Base-by-base conservation (phyloP, 2,888 invertebrate genomes). In the Octonoba sinensis region DNA sequence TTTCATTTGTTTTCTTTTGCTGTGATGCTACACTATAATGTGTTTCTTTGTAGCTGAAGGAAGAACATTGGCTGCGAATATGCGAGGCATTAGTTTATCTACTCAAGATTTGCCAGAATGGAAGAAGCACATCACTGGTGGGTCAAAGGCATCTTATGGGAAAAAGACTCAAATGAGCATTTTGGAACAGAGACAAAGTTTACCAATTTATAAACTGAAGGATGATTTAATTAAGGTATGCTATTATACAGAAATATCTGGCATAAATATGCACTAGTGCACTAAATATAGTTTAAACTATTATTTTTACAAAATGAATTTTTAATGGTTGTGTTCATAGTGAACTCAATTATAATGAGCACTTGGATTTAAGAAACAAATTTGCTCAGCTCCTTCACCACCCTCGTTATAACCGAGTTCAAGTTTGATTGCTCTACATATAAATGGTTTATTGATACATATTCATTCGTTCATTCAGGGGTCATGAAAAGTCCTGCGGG, bases 101-200 rank as follows among this genome's bases (percentile, higher is more conserved):
- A 92, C 93, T 0, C 95, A 95, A 88, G 99, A 99, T 87, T 90
- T 99, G 84, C 99, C 99, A 0, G 99, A 99, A 88, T 99, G 99
- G 99, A 98, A 99, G 89, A 97, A 97, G 87, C 97, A 98, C 87
- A 96, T 99, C 0, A 97, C 97, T 78, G 98, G 97, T 1, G 98
- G 97, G 0, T 96, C 97, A 88, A 98, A 98, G 88, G 97, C 97
- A 0, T 97, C 98, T 0, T 99, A 97, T 87, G 99, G 99, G 56
- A 97, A 95, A 89, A 97, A 98, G 88, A 99, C 99, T 0, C 97
- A 96, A 86, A 90, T 99, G 87, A 94, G 95, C 0, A 92, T 99
- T 36, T 89, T 99, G 54, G 99, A 99, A 88, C 99, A 99, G 89
- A 91, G 99, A 22, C 96, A 98, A 88, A 94, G 95, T 22, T 90